Percentiles rank a stretch among this genome's conserved stretches.
These are phyloP conservation scores for Carollia perspicillata DNA, from an alignment of 2,113 vertebrate genomes.

Conservation along the genomic window DNA sequence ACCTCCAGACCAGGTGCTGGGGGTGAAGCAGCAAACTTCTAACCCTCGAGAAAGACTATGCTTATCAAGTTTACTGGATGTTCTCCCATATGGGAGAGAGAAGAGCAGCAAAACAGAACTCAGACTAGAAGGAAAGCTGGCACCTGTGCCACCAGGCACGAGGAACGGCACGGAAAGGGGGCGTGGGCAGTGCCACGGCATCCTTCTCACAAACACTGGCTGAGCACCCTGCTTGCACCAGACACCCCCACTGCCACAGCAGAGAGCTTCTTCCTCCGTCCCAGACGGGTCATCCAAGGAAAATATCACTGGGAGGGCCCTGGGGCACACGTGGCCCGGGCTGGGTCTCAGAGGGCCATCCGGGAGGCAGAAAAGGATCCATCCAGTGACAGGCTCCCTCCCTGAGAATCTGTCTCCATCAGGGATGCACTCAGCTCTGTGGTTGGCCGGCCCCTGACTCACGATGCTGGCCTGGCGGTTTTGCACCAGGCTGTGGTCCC, in stretches of 20 bases:
- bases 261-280: background rate
- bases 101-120: background rate
- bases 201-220: background rate
- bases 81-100: background rate
- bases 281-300: background rate
- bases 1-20: background rate
- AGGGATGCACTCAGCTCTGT: background rate
- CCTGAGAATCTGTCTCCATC: background rate
- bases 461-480: constrained; percentile 58
- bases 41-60: background rate
- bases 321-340: background rate
- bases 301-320: background rate
- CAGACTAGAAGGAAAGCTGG: background rate
- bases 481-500: constrained; percentile 69
- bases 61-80: background rate
- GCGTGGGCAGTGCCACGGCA: background rate
- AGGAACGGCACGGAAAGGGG: background rate
- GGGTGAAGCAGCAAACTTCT: background rate
- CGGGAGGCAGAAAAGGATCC: background rate
- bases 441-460: constrained; percentile 44
- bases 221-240: background rate
- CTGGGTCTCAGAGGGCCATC: background rate
- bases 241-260: no score
- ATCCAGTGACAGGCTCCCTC: background rate
- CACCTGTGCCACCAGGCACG: background rate